Evolutionary conservation across 2,113 vertebrate species (phyloP), one percentile per base, ranked within the genome.

Genomic region (Crotalus horridus): DNA sequence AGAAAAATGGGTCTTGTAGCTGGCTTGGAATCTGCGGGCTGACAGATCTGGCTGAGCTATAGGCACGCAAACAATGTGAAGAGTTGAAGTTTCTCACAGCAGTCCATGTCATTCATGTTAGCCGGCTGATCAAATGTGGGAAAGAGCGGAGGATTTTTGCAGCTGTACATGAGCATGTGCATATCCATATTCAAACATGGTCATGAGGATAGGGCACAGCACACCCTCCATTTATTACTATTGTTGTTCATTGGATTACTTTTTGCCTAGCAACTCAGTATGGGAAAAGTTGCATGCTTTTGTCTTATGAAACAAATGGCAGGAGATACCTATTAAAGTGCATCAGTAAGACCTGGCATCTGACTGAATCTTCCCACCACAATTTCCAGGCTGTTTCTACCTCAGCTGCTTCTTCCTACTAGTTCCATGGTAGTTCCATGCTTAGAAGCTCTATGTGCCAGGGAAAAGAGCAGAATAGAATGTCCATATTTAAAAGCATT

Each of bases 1-100:
- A 91, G 33, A 55, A 95, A 96, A 95, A 96, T 58, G 94, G 91
- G 92, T 94, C 94, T 94, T 93, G 93, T 69, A 86, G 88, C 91
- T 4, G 94, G 91, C 53, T 89, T 93, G 92, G 88, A 95, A 96
- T 95, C 69, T 59, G 96, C 95, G 93, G 0, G 0, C 0, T 96
- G 95, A 93, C 93, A 93, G 91, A 81, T 85, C 93, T 93, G 89
- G 81, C 61, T 89, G 94, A 90, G 17, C 58, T 51, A 55, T 90
- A 94, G 85, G 96, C 93, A 95, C 53, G 69, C 89, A 53, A 96
- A 93, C 92, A 92, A 96, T 26, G 93, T 88, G 33, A 51, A 64
- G 55, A 69, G 74, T 92, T 93, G 81, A 88, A 85, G 48, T 69
- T 64, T 69, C 54, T 94, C 91, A 64, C 92, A 94, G 95, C 87